Evolutionary conservation across 2,888 invertebrate species (phyloP).

Genomic region (Tromatobia lineatoria): DNA sequence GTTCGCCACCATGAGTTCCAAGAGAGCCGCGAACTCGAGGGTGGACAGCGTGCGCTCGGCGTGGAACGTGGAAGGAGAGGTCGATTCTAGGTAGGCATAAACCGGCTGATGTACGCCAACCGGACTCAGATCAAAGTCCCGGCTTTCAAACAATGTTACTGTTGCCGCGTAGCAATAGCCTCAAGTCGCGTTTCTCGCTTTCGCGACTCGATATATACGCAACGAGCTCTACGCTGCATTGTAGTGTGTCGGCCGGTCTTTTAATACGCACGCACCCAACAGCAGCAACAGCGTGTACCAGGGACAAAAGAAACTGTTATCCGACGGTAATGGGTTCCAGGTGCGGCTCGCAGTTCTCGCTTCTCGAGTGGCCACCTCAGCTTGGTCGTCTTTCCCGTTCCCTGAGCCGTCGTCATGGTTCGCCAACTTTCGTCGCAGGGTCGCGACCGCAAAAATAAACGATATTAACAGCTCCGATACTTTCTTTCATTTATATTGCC

Average conservation of each 20-base stretch:
- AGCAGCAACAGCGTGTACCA: slow-evolving; percentile 56
- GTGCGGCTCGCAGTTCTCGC: slow-evolving; percentile 70
- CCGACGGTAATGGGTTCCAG: slow-evolving; percentile 79
- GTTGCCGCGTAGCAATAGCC: slow-evolving; percentile 68
- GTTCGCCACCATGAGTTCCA: background rate
- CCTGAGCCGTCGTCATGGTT: slow-evolving; percentile 60
- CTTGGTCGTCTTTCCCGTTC: slow-evolving; percentile 53
- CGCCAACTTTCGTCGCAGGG: slow-evolving; percentile 55
- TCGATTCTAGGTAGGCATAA: slow-evolving; percentile 81
- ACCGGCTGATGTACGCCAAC: slow-evolving; percentile 82
- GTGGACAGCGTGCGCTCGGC: slow-evolving; percentile 28
- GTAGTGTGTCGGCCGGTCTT: slow-evolving; percentile 68
- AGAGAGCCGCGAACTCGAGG: slow-evolving; percentile 8
- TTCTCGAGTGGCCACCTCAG: slow-evolving; percentile 27
- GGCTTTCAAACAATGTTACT: slow-evolving; percentile 85
- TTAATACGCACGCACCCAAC: slow-evolving; percentile 71
- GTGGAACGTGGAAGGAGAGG: slow-evolving; percentile 58
- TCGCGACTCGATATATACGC: slow-evolving; percentile 53
- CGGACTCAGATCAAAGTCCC: slow-evolving; percentile 83
- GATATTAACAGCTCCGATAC: slow-evolving; percentile 41
- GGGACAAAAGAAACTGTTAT: slow-evolving; percentile 78
- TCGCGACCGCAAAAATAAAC: slow-evolving; percentile 45
- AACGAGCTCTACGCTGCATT: slow-evolving; percentile 31
- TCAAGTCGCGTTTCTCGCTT: slow-evolving; percentile 71
- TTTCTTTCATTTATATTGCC: slow-evolving; percentile 30